Base-by-base conservation (phyloP, 2,797 vertebrate genomes). In the Euthynnus affinis region DNA sequence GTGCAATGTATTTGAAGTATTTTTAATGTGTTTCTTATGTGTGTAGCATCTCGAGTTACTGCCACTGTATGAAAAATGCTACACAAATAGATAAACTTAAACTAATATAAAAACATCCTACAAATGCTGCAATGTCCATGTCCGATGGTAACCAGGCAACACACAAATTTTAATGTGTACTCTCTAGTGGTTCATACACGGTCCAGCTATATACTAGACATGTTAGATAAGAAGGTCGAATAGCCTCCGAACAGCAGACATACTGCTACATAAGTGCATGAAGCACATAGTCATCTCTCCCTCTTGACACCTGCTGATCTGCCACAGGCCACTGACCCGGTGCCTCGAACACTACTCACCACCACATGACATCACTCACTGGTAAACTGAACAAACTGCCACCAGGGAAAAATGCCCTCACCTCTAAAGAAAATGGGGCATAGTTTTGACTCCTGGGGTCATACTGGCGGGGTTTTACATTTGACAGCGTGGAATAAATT, bases 251-350 rank as follows among this genome's bases (percentile, higher is more conserved):
- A 81, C 67, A 71, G 79, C 63, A 87, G 83, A 80, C 76, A 20
- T 56, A 65, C 80, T 74, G 83, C 72, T 81, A 15, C 44, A 15
- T 37, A 82, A 68, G 85, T 83, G 57, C 68, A 13, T 65, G 80
- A 80, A 74, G 81, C 79, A 56, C 72, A 77, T 72, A 71, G 52
- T 69, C 72, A 63, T 72, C 66, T 63, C 75, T 75, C 75, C 78
- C 63, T 77, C 71, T 60, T 74, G 80, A 85, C 78, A 89, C 83
- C 83, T 76, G 84, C 71, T 74, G 80, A 67, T 65, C 59, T 81
- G 88, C 83, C 85, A 88, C 80, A 51, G 89, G 85, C 78, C 75
- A 25, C 63, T 76, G 75, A 88, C 89, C 84, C 55, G 13, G 63
- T 42, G 77, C 71, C 82, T 85, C 77, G 63, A 85, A 85, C 74